phyloP scores from a whole-genome alignment of 2,888 invertebrate genomes.

The Orthosia cruda region DNA sequence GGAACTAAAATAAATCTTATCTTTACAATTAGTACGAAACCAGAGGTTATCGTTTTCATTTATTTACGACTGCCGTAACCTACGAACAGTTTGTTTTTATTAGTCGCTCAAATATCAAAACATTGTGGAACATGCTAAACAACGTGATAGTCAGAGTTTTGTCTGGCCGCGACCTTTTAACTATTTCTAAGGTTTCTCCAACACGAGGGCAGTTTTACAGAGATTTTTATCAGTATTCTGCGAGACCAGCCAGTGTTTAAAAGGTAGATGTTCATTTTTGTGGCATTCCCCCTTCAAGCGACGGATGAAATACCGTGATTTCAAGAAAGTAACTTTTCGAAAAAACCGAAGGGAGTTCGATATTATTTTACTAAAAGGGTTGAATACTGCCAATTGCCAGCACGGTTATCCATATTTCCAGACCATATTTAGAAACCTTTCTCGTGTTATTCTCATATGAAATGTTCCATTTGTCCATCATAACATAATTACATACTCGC shows the following conservation, averaged over 20 bases:
- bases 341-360: not conserved
- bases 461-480: slow-evolving; percentile 48
- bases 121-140: slow-evolving; percentile 11
- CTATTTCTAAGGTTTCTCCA: slow-evolving; percentile 25
- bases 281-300: not conserved
- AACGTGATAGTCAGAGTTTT: slow-evolving; percentile 30
- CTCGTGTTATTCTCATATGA: slow-evolving; percentile 11
- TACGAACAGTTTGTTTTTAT: slow-evolving; percentile 28
- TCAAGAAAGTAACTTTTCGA: not conserved
- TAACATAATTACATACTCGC: slow-evolving; percentile 52
- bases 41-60: slow-evolving; percentile 14
- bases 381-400: not conserved
- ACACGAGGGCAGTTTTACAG: not conserved
- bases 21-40: slow-evolving; percentile 34
- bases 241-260: not conserved
- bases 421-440: slow-evolving; percentile 26
- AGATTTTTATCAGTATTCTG: slow-evolving; percentile 26
- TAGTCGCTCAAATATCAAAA: slow-evolving; percentile 30
- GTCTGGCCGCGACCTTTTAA: slow-evolving; percentile 20
- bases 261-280: not conserved
- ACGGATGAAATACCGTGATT: not conserved
- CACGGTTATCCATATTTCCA: not conserved
- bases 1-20: slow-evolving; percentile 1
- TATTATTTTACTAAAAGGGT: slow-evolving; percentile 14
- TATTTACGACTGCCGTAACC: slow-evolving; percentile 4